These are phyloP conservation scores for Apoda limacodes DNA, from an alignment of 2,888 invertebrate species.

Conservation along the genomic window DNA sequence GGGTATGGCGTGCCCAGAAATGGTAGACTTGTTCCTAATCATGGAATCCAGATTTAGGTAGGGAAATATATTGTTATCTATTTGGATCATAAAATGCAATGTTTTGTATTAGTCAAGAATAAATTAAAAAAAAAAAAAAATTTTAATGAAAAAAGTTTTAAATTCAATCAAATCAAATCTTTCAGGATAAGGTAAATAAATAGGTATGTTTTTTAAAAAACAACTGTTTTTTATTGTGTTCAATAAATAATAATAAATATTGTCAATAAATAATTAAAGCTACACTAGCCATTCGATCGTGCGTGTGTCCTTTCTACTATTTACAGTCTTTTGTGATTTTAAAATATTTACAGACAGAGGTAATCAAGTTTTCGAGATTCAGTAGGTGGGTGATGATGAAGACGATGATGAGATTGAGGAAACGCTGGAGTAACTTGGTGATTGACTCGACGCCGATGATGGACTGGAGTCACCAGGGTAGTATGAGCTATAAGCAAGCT, in stretches of 20 bases:
- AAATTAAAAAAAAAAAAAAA: too few relatives aligned
- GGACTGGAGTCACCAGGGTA: constrained; percentile 74
- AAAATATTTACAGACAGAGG: constrained; percentile 35
- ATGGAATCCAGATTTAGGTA: too few relatives aligned
- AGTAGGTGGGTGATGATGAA: constrained; percentile 39
- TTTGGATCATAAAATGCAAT: too few relatives aligned
- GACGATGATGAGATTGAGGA: constrained; percentile 54
- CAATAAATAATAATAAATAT: constrained; percentile 64
- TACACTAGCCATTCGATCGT: constrained; percentile 48
- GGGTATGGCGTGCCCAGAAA: too few relatives aligned
- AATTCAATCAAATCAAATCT: too few relatives aligned
- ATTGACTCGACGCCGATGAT: constrained; percentile 67
- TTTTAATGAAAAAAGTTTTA: too few relatives aligned
- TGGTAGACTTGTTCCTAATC: too few relatives aligned
- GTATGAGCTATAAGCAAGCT: constrained; percentile 78
- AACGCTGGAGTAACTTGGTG: constrained; percentile 58
- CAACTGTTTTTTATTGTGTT: constrained; percentile 54
- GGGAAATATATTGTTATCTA: too few relatives aligned
- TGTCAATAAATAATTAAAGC: constrained; percentile 45
- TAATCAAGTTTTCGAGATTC: constrained; percentile 27
- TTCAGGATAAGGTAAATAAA: too few relatives aligned
- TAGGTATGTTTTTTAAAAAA: constrained; percentile 29
- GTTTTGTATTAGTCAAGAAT: too few relatives aligned
- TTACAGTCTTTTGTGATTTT: constrained; percentile 14
- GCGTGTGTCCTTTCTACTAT: constrained; percentile 29